Evolutionary conservation across 2,113 vertebrate genomes (phyloP).

Genomic region (Micronisus gabar): DNA sequence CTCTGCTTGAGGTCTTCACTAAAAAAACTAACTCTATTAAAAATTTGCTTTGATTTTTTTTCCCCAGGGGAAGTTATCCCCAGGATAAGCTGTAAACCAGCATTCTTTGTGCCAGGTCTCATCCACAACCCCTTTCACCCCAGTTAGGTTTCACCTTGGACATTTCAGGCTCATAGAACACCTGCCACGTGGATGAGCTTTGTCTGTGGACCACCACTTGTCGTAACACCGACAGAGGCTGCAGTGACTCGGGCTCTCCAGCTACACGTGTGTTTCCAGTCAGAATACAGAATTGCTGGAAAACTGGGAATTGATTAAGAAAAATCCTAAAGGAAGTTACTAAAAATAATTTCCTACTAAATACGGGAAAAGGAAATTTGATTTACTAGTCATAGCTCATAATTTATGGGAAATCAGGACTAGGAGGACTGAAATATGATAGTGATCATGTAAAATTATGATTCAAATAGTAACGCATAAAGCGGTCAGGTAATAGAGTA

Average conservation of each 20-base stretch:
- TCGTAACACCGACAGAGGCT: accelerated
- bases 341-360: background rate
- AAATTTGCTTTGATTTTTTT: background rate
- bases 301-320: background rate
- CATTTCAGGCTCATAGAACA: background rate
- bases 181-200: background rate
- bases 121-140: background rate
- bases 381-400: background rate
- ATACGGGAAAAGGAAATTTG: background rate
- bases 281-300: background rate
- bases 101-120: background rate
- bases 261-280: background rate
- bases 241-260: background rate
- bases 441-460: background rate
- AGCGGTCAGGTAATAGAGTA: background rate
- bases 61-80: background rate
- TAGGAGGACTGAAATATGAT: background rate
- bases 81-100: background rate
- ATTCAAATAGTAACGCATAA: background rate
- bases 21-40: background rate
- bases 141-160: accelerated
- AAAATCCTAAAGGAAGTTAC: background rate
- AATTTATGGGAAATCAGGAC: background rate
- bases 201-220: background rate
- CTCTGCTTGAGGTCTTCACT: background rate